Evolutionary conservation across 2,888 invertebrate genomes (phyloP), one percentile per base, ranked within the genome.

Genomic region (Amaurobius ferox): DNA sequence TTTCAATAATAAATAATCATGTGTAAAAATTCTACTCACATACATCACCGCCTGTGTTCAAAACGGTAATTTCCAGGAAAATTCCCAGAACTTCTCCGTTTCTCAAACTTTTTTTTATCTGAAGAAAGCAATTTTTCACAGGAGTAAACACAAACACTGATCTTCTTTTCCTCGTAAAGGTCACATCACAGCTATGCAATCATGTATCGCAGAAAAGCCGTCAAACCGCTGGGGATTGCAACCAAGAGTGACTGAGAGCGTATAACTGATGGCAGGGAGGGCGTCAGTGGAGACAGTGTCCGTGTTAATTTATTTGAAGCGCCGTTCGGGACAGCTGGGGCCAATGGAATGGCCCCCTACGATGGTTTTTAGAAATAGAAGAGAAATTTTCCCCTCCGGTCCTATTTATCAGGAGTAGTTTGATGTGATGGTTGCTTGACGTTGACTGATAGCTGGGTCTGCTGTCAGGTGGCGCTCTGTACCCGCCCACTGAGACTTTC

Each of bases 291-390:
- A 78, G 72, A 68, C 78, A 79, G 73, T 86, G 85, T 86, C 85
- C 78, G 85, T 32, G 79, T 68, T 86, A 73, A 86, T 86, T 86
- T 72, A 86, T 86, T 73, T 86, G 67, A 39, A 48, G 68, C 80
- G 48, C 35, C 13, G 61, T 29, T 40, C 40, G 11, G 73, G 85
- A 79, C 85, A 86, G 85, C 78, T 86, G 83, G 35, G 77, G 29
- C 83, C 77, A 44, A 77, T 64, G 76, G 71, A 62, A 40, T 64
- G 66, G 40, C 55, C 55, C 23, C 44, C 44, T 16, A 7, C 16
- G 1, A 23, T 16, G 68, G 73, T 81, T 81, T 81, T 74, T 70
- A 74, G 73, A 74, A 68, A 44, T 48, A 70, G 70, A 26, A 55
- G 55, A 23, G 16, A 55, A 1, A 0, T 55, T 23, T 23, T 5